These are phyloP conservation scores for Nannoperca obscura DNA, from an alignment of 2,797 vertebrate genomes.

Conservation along the genomic window DNA sequence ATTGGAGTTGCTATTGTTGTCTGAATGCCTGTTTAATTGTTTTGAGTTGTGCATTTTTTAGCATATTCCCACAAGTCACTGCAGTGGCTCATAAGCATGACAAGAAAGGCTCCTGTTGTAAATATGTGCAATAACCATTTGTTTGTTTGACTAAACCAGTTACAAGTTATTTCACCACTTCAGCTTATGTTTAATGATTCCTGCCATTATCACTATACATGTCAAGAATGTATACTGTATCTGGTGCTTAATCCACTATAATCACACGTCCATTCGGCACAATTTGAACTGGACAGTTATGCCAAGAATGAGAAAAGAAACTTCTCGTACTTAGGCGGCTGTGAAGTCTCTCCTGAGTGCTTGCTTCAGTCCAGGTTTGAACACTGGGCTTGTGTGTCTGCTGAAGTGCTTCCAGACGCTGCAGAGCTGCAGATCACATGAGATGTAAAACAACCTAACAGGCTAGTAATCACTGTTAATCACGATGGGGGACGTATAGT, in stretches of 20 bases:
- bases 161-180: constrained; percentile 49
- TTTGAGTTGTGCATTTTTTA: constrained; percentile 61
- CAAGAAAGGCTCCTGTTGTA: constrained; percentile 75
- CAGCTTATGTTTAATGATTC: constrained; percentile 48
- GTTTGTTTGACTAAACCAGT: constrained; percentile 57
- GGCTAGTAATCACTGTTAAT: constrained; percentile 79
- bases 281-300: constrained; percentile 50
- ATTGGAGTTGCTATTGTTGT: constrained; percentile 57
- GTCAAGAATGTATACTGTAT: constrained; percentile 48
- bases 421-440: constrained; percentile 61
- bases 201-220: constrained; percentile 37
- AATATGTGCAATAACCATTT: constrained; percentile 82
- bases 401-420: constrained; percentile 84
- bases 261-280: constrained; percentile 46
- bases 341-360: constrained; percentile 49
- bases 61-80: constrained; percentile 59
- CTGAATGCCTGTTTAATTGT: constrained; percentile 58
- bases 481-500: constrained; percentile 51
- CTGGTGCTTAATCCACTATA: constrained; percentile 46
- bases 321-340: constrained; percentile 26
- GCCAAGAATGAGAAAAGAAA: constrained; percentile 51
- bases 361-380: constrained; percentile 58
- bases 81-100: constrained; percentile 61
- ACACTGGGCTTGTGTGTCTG: constrained; percentile 67
- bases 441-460: constrained; percentile 73